Conservation (phyloP, 1,140 invertebrate species). For the Melipona quadrifasciata region DNA sequence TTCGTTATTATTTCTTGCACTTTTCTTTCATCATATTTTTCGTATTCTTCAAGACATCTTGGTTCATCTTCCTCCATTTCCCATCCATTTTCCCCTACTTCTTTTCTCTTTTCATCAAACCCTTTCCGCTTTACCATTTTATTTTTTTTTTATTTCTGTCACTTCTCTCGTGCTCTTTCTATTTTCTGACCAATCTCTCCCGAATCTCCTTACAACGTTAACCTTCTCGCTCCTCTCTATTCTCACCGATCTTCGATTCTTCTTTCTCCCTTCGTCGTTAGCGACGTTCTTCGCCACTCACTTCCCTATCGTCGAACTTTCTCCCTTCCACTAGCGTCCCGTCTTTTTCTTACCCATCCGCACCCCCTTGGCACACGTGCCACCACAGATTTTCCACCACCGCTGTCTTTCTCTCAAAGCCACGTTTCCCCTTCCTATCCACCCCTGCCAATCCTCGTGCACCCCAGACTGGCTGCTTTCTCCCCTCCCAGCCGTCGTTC, state of each 20-base stretch:
- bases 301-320: neutral
- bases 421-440: neutral
- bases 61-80: neutral
- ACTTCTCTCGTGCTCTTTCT: neutral
- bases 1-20: neutral
- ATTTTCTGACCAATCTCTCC: neutral
- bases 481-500: neutral
- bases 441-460: neutral
- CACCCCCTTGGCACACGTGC: neutral
- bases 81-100: too few species aligned
- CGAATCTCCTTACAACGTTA: neutral
- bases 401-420: neutral
- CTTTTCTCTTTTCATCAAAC: too few species aligned
- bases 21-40: too few species aligned
- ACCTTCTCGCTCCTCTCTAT: neutral
- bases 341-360: neutral
- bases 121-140: constrained; percentile 4
- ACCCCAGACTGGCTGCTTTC: neutral
- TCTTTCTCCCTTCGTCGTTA: neutral
- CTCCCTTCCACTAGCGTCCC: neutral
- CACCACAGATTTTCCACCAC: neutral
- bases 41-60: neutral
- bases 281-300: neutral
- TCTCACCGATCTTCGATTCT: neutral
- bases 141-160: too few species aligned